These are phyloP conservation scores for Syngnathus scovelli DNA, from an alignment of 2,113 vertebrate genomes.

Conservation along the genomic window DNA sequence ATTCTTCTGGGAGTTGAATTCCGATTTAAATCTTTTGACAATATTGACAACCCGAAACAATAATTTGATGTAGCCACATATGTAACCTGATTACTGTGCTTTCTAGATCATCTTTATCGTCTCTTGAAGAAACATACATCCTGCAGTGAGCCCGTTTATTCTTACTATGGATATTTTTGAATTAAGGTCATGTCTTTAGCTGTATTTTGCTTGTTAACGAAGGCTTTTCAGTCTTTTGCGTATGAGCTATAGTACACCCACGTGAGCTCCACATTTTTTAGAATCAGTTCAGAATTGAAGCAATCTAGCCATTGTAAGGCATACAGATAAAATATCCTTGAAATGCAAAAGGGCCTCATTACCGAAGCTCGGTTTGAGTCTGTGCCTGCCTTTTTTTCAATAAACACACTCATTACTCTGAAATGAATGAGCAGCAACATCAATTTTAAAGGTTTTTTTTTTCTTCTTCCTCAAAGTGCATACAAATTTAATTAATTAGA, in stretches of 20 bases:
- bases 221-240: conserved; percentile 63
- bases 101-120: conserved; percentile 10
- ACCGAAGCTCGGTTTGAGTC: conserved; percentile 33
- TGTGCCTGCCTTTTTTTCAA: conserved; percentile 22
- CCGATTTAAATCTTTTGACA: conserved; percentile 2
- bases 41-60: conserved; percentile 16
- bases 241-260: conserved; percentile 75
- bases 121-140: conserved; percentile 41
- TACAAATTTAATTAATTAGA: conserved; percentile 45
- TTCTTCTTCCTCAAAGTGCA: conserved; percentile 10
- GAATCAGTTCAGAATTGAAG: conserved; percentile 62
- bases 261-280: conserved; percentile 30
- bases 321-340: conserved; percentile 67
- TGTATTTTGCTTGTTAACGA: conserved; percentile 53
- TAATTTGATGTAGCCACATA: conserved; percentile 24
- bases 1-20: no score
- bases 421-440: conserved; percentile 34
- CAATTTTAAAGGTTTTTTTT: conserved; percentile 17
- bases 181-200: conserved; percentile 51
- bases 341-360: conserved; percentile 70
- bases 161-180: conserved; percentile 52
- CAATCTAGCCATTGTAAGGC: conserved; percentile 69
- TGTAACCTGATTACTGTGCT: conserved; percentile 13
- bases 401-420: conserved; percentile 31
- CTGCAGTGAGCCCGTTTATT: conserved; percentile 16